Evolutionary conservation across 1,140 invertebrate genomes (phyloP), one percentile per base, ranked within the genome.

Genomic region (Pollicipes pollicipes): DNA sequence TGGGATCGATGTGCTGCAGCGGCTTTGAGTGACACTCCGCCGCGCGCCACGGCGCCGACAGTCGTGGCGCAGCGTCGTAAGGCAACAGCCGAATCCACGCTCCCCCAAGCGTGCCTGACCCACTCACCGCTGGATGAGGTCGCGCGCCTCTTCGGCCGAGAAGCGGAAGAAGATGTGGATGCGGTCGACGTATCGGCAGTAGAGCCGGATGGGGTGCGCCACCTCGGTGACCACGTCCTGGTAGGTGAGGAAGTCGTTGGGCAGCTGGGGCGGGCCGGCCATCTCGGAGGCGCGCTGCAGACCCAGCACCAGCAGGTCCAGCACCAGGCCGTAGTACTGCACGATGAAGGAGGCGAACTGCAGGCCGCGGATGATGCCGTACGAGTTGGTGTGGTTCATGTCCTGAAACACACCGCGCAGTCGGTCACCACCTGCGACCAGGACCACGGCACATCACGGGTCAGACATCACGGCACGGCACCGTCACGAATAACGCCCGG

Each of bases 321-420:
- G 82, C 0, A 99, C 95, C 6, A 99, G 81, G 1, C 93, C 93
- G 78, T 97, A 98, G 82, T 97, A 99, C 79, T 99, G 96, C 0
- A 97, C 95, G 71, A 99, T 92, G 79, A 99, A 99, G 0, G 97
- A 99, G 0, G 96, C 91, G 82, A 99, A 99, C 81, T 99, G 97
- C 1, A 99, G 82, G 37, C 97, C 97, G 68, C 97, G 84, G 74
- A 99, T 98, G 69, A 99, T 98, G 69, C 96, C 96, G 78, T 98
- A 98, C 77, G 89, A 90, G 84, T 99, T 99, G 0, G 95, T 98
- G 78, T 99, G 97, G 80, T 99, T 99, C 97, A 99, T 99, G 77
- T 99, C 97, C 84, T 66, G 45, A 35, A 35, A 35, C 24, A n/a
- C n/a, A n/a, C n/a, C n/a, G n/a, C n/a, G n/a, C n/a, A n/a, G n/a